Percentiles rank a stretch among this genome's conserved stretches.
Evolutionary conservation across 2,113 vertebrate species (phyloP).

Genomic region (Microtus ochrogaster): DNA sequence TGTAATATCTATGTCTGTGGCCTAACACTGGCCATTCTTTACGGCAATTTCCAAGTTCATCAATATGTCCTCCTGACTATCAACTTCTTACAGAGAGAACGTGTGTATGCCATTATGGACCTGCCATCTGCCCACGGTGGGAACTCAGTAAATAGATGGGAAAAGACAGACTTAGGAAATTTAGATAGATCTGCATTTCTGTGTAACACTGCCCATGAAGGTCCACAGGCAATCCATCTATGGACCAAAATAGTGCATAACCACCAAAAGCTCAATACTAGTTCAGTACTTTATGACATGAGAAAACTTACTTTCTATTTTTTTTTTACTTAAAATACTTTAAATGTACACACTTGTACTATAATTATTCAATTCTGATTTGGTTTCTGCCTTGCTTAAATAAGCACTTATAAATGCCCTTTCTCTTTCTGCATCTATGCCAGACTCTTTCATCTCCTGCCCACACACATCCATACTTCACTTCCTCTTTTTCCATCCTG

Average conservation of each 20-base stretch:
- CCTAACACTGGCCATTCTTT: background rate
- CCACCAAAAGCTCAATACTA: background rate
- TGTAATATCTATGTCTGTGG: background rate
- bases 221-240: background rate
- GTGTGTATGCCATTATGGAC: background rate
- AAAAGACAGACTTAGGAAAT: background rate
- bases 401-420: background rate
- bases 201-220: no score
- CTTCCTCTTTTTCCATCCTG: background rate
- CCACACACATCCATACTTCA: background rate
- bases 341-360: background rate
- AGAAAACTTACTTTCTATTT: background rate
- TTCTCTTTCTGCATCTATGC: background rate
- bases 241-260: background rate
- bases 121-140: background rate
- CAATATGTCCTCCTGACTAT: background rate
- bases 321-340: background rate
- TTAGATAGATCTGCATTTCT: background rate
- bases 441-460: background rate
- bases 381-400: background rate
- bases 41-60: background rate
- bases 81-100: background rate
- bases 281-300: background rate
- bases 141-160: background rate
- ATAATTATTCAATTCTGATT: background rate